Evolutionary conservation across 30 jellyfish, hydroid and myxozoan genomes (phyloP).

Genomic region (Aurelia sp.): DNA sequence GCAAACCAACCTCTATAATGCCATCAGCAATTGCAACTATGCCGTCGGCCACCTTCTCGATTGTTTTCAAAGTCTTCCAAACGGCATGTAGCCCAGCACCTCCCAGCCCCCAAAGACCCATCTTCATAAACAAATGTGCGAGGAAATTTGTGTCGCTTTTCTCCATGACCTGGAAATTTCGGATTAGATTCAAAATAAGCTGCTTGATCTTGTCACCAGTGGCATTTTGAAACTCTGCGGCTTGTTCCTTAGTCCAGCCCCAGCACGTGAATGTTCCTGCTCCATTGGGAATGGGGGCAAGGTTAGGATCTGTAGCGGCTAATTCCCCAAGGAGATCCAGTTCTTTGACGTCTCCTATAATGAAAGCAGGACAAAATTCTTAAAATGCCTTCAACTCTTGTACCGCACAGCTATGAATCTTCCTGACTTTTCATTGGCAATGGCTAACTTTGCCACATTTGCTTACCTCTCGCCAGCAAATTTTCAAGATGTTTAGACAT

Average conservation of each 20-base stretch:
- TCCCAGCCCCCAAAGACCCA: slow-evolving; percentile 18
- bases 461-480: no score
- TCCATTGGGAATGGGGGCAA: slow-evolving; percentile 43
- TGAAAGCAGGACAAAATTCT: background rate
- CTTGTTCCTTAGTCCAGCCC: slow-evolving; percentile 30
- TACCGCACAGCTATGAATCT: no score
- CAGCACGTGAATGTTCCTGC: slow-evolving; percentile 28
- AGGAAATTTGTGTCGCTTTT: slow-evolving; percentile 8
- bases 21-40: slow-evolving; percentile 17
- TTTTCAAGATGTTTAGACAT: no score
- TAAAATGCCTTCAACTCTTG: no score
- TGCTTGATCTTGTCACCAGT: slow-evolving; percentile 19
- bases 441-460: no score
- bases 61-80: slow-evolving; percentile 23
- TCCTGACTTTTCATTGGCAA: no score
- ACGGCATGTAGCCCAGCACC: slow-evolving; percentile 20
- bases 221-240: slow-evolving; percentile 40
- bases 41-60: background rate
- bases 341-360: slow-evolving; percentile 28
- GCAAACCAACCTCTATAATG: slow-evolving; percentile 3
- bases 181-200: slow-evolving; percentile 6
- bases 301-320: slow-evolving; percentile 23
- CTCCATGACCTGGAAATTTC: slow-evolving; percentile 43
- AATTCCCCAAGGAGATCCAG: slow-evolving; percentile 45
- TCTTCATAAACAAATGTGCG: slow-evolving; percentile 15